These are phyloP conservation scores for Nestor notabilis DNA, from an alignment of 2,113 vertebrate genomes.

Conservation along the genomic window DNA sequence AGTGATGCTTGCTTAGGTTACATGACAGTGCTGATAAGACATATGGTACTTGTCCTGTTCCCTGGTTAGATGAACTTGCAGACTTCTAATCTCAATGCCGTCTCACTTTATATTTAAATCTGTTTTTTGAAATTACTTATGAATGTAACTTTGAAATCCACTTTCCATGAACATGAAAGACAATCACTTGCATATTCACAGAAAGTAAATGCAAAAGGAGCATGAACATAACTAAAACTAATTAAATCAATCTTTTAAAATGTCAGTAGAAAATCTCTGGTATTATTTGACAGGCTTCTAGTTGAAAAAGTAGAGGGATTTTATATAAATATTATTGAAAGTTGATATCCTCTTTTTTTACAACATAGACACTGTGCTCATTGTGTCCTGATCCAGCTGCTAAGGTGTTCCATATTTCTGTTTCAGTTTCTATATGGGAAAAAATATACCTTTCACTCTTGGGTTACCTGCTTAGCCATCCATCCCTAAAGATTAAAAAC, in stretches of 20 bases:
- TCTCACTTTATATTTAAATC: not conserved
- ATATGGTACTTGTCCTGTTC: not conserved
- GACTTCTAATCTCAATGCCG: not conserved
- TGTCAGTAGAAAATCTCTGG: not conserved
- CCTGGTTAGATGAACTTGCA: not conserved
- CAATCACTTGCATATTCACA: not conserved
- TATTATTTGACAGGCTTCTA: constrained; percentile 12
- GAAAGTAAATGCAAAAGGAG: not conserved
- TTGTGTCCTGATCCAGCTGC: not conserved
- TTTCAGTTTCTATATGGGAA: not conserved
- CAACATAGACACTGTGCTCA: not conserved
- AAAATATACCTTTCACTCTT: not conserved
- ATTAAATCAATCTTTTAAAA: constrained; percentile 18
- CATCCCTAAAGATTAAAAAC: not conserved
- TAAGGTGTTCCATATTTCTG: not conserved
- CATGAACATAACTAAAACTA: not conserved
- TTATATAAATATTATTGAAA: constrained; percentile 44
- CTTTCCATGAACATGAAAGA: not conserved
- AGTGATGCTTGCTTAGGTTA: not conserved
- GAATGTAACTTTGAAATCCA: not conserved
- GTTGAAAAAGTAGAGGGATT: not conserved
- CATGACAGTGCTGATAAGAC: not conserved
- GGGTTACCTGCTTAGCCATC: not conserved
- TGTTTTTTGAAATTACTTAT: not conserved
- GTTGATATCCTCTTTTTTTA: not conserved